These are phyloP conservation scores for Sebastes itinus DNA, from an alignment of 2,797 vertebrate species.

Conservation along the genomic window DNA sequence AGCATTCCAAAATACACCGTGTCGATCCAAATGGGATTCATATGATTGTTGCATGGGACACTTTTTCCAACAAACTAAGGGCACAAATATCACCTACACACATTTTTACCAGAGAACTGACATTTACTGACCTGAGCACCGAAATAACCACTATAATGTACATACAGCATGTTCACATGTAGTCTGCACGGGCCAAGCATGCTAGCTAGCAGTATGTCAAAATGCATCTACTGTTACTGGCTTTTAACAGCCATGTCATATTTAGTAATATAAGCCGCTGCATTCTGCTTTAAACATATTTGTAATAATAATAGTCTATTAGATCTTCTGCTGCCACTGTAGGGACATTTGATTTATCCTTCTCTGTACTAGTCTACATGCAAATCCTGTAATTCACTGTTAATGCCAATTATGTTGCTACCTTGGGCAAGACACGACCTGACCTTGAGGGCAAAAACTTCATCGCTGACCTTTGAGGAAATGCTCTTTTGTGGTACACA, in stretches of 20 bases:
- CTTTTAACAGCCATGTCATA: conserved; percentile 37
- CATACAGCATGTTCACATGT: conserved; percentile 14
- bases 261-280: conserved; percentile 10
- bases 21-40: conserved; percentile 81
- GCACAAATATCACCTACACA: conserved; percentile 61
- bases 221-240: neutral
- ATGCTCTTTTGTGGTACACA: conserved; percentile 20
- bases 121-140: conserved; percentile 40
- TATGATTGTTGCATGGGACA: conserved; percentile 63
- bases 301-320: neutral
- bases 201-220: neutral
- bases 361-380: conserved; percentile 22
- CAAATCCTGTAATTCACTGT: neutral
- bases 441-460: conserved; percentile 47
- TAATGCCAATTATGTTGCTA: conserved; percentile 30
- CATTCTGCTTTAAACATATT: neutral
- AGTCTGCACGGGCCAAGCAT: neutral
- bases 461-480: conserved; percentile 44
- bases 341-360: conserved; percentile 21
- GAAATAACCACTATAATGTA: conserved; percentile 23
- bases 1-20: conserved; percentile 73
- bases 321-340: conserved; percentile 18
- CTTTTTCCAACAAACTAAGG: conserved; percentile 47
- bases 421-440: conserved; percentile 19
- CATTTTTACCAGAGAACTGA: conserved; percentile 34